A percentile compares a stretch with the other conserved stretches of the same genome.
Evolutionary conservation across 2,797 vertebrate species (phyloP).

Genomic region (Allobates femoralis): DNA sequence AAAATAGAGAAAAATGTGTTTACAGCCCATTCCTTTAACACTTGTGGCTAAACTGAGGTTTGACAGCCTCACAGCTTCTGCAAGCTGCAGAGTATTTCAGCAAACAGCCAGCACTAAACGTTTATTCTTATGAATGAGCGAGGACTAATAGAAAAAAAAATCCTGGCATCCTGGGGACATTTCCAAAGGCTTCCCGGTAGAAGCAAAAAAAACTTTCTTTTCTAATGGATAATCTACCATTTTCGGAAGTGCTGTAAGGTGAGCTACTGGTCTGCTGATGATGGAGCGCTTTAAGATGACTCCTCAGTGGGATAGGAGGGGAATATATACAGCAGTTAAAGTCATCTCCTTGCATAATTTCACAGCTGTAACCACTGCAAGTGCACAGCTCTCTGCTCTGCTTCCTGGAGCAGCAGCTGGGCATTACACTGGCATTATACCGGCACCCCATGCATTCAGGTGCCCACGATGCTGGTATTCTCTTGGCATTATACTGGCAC

Average conservation of each 20-base stretch:
- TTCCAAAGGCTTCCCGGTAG: not conserved
- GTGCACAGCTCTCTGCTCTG: conserved; percentile 40
- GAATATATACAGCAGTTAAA: conserved; percentile 22
- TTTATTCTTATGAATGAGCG: conserved; percentile 64
- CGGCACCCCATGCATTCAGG: conserved; percentile 28
- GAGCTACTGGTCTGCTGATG: not conserved
- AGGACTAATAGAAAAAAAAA: conserved; percentile 67
- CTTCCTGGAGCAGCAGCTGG: conserved; percentile 26
- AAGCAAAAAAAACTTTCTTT: conserved; percentile 9
- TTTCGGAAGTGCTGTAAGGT: not conserved
- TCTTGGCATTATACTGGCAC: too few relatives aligned
- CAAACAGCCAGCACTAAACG: conserved; percentile 65
- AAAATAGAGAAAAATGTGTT: conserved; percentile 66
- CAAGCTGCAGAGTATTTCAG: conserved; percentile 39
- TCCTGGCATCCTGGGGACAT: not conserved
- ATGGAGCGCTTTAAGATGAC: conserved; percentile 32
- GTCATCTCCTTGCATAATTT: conserved; percentile 18
- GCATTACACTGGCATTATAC: not conserved
- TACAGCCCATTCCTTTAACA: conserved; percentile 70
- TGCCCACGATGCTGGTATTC: not conserved
- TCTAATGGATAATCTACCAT: not conserved
- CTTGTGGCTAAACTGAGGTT: conserved; percentile 52
- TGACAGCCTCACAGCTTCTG: conserved; percentile 65
- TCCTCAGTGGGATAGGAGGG: conserved; percentile 20
- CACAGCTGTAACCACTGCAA: conserved; percentile 51